Percentiles rank a stretch among this genome's conserved stretches.
These are phyloP conservation scores for Cynopterus brachyotis DNA, from an alignment of 2,113 vertebrate genomes.

Conservation along the genomic window DNA sequence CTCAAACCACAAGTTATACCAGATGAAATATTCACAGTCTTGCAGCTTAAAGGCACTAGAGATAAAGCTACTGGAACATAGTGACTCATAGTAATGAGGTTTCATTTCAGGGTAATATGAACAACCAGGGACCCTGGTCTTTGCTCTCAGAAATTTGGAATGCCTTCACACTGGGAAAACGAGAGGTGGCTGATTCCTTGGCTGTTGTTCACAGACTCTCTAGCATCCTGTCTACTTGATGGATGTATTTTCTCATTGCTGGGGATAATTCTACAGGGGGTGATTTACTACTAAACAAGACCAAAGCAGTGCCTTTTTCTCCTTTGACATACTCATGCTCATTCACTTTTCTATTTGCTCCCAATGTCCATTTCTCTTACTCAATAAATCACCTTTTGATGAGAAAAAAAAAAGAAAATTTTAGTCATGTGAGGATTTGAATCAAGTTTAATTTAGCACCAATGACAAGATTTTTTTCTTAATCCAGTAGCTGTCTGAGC, in stretches of 20 bases:
- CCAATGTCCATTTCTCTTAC: conserved; percentile 9
- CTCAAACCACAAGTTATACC: not conserved
- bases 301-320: not conserved
- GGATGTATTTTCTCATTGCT: conserved; percentile 45
- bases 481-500: conserved; percentile 12
- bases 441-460: conserved; percentile 62
- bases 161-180: not conserved
- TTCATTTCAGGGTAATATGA: not conserved
- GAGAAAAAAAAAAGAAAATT: conserved; percentile 58
- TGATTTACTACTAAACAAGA: not conserved
- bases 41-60: not conserved
- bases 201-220: conserved; percentile 12
- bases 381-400: conserved; percentile 50
- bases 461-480: conserved; percentile 22
- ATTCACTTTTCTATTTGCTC: conserved; percentile 3
- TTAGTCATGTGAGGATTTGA: conserved; percentile 59
- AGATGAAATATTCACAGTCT: conserved; percentile 37
- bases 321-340: not conserved
- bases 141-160: conserved; percentile 8
- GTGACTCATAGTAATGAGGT: conserved; percentile 31
- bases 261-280: conserved; percentile 19
- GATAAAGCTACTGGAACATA: conserved; percentile 45
- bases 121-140: not conserved
- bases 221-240: not conserved
- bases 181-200: not conserved